Percentiles rank a stretch among this genome's conserved stretches.
Evolutionary conservation across 2,113 vertebrate species (phyloP).

Genomic region (Sigmodon hispidus): DNA sequence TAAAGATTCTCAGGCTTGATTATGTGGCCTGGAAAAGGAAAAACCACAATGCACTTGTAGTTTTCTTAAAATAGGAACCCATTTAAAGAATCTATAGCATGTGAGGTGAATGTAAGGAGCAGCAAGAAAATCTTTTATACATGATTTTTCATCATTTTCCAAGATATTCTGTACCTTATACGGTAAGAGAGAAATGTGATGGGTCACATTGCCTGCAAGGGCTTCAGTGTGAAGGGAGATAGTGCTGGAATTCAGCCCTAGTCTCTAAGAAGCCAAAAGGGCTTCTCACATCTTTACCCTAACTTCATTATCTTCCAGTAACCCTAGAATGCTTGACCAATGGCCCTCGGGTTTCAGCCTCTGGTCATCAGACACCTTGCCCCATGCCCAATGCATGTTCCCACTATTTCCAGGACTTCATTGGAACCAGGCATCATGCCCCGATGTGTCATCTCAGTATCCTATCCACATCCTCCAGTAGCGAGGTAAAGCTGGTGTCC

Average conservation of each 20-base stretch:
- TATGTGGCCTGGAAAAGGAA: background rate
- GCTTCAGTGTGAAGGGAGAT: background rate
- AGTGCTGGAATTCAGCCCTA: background rate
- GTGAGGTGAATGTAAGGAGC: background rate
- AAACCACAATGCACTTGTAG: background rate
- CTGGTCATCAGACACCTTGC: background rate
- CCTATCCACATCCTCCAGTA: background rate
- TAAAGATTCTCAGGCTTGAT: background rate
- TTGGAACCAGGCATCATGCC: background rate
- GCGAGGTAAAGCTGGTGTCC: background rate
- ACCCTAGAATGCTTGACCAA: background rate
- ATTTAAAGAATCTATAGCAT: too few relatives aligned
- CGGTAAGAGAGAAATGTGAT: background rate
- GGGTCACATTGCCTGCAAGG: fast-evolving
- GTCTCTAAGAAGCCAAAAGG: background rate
- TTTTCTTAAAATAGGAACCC: background rate
- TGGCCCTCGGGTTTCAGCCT: background rate
- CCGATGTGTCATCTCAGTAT: background rate
- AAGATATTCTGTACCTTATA: background rate
- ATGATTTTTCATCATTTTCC: background rate
- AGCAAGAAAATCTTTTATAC: background rate
- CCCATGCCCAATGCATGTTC: background rate
- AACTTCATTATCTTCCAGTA: background rate
- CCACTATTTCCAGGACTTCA: fast-evolving
- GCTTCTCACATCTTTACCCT: background rate